A percentile compares a stretch with the other conserved stretches of the same genome.
Conservation (phyloP, 2,797 vertebrate species). For the Muraenolepis orangiensis region DNA sequence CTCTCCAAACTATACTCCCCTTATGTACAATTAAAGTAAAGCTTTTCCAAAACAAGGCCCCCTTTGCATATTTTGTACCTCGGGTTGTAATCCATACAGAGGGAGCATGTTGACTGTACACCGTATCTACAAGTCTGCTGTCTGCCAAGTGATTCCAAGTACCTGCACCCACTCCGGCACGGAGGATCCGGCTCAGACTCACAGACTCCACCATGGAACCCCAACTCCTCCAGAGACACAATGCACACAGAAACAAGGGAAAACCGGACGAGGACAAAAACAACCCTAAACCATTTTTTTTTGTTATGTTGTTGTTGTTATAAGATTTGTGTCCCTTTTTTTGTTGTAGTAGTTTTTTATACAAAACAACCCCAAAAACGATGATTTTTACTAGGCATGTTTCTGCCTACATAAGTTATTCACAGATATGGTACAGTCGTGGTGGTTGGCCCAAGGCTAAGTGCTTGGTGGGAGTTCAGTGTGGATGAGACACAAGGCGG, state of each 20-base stretch:
- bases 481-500: constrained; percentile 56
- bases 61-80: constrained; percentile 99
- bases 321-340: constrained; percentile 43
- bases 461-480: constrained; percentile 71
- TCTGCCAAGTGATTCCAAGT: constrained; percentile 61
- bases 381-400: constrained; percentile 38
- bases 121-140: constrained; percentile 82
- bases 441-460: constrained; percentile 65
- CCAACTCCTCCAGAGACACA: constrained; percentile 74
- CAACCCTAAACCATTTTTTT: constrained; percentile 72
- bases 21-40: constrained; percentile 99
- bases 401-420: constrained; percentile 64
- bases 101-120: constrained; percentile 81
- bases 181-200: too few relatives aligned
- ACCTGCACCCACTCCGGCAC: constrained; percentile 66
- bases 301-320: constrained; percentile 62
- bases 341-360: constrained; percentile 42
- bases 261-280: constrained; percentile 70
- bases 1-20: constrained; percentile 73
- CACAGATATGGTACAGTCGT: constrained; percentile 74
- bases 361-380: constrained; percentile 59
- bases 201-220: constrained; percentile 52
- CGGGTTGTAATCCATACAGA: constrained; percentile 79
- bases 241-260: constrained; percentile 75
- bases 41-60: constrained; percentile 92